Percentiles rank a stretch among this genome's conserved stretches.
phyloP scores from a whole-genome alignment of 2,113 vertebrate genomes.

The Scophthalmus maximus region DNA sequence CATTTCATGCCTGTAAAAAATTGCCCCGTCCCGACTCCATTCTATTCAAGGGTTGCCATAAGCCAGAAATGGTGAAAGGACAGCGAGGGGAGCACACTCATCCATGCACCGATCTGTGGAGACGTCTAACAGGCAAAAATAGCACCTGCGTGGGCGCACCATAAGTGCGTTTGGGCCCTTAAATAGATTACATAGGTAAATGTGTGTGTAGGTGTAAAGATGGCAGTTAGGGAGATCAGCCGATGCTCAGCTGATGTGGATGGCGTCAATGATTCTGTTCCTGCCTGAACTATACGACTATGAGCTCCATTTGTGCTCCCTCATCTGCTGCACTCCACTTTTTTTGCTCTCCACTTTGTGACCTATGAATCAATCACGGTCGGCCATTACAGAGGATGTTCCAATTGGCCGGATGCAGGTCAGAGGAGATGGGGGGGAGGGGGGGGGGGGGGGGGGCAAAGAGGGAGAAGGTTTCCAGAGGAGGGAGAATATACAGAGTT shows the following conservation, averaged over 20 bases:
- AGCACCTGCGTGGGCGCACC: conserved; percentile 15
- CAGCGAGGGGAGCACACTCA: background rate
- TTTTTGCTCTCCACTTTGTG: conserved; percentile 29
- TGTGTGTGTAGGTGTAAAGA: conserved; percentile 48
- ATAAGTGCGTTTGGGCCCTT: conserved; percentile 22
- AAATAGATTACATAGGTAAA: conserved; percentile 56
- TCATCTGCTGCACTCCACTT: conserved; percentile 34
- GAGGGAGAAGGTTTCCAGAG: background rate
- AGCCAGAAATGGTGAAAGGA: background rate
- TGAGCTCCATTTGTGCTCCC: conserved; percentile 51
- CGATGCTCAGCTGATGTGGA: conserved; percentile 23
- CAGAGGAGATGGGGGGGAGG: conserved; percentile 34
- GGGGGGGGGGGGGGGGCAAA: background rate
- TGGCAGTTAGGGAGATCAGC: conserved; percentile 45
- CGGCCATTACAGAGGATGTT: conserved; percentile 44
- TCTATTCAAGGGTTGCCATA: background rate
- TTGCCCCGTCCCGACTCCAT: background rate
- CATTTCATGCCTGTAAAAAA: background rate
- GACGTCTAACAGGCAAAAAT: conserved; percentile 23
- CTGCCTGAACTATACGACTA: background rate
- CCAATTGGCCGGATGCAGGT: conserved; percentile 56
- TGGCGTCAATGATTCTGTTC: conserved; percentile 36
- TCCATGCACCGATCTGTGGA: background rate
- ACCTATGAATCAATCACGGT: conserved; percentile 55
- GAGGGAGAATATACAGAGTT: conserved; percentile 9